Evolutionary conservation across 2,888 invertebrate species (phyloP).

Genomic region (Acrobasis consociella): DNA sequence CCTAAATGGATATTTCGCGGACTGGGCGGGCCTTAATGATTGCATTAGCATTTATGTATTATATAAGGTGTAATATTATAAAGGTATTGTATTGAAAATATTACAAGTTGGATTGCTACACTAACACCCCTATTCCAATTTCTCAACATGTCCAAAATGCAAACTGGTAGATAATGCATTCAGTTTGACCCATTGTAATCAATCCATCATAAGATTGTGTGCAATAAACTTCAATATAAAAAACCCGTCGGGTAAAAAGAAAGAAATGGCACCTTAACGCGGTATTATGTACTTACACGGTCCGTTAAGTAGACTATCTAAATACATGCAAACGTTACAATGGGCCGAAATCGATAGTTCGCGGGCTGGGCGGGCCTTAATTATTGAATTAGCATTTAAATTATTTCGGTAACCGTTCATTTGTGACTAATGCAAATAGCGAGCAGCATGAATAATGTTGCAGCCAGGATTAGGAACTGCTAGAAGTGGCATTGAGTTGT

Average conservation of each 20-base stretch:
- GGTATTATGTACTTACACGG: neutral
- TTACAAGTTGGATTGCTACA: no score
- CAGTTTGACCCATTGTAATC: no score
- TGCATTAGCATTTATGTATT: constrained; percentile 84
- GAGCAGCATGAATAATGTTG: constrained; percentile 77
- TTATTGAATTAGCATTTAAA: constrained; percentile 84
- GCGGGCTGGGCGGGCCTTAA: constrained; percentile 73
- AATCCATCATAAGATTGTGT: no score
- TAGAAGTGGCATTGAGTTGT: constrained; percentile 25
- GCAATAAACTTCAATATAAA: no score
- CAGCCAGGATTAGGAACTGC: constrained; percentile 36
- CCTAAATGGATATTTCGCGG: constrained; percentile 39
- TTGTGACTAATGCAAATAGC: constrained; percentile 83
- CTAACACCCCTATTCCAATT: no score
- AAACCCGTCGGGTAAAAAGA: no score
- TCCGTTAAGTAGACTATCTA: constrained; percentile 10
- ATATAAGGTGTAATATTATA: no score
- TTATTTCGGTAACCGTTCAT: constrained; percentile 83
- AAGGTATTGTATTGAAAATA: no score
- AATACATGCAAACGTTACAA: constrained; percentile 30
- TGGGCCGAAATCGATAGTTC: constrained; percentile 32
- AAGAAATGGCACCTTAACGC: neutral
- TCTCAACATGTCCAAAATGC: no score
- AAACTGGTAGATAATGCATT: no score
- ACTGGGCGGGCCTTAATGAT: constrained; percentile 79